Conservation (phyloP, 2,113 vertebrate species). For the Chroicocephalus ridibundus region DNA sequence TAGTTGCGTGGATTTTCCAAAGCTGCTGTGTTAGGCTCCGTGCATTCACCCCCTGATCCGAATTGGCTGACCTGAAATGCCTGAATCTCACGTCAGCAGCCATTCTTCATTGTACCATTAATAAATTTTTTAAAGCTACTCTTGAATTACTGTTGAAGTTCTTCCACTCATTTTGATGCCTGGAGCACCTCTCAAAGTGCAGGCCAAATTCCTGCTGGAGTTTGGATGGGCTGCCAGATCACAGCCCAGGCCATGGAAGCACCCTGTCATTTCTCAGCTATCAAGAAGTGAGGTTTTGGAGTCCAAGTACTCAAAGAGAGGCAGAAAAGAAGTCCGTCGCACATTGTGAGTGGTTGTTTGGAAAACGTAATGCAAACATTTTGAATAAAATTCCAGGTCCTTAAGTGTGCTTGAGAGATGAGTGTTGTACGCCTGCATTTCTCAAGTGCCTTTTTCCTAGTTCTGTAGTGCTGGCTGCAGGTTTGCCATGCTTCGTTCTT, state of each 20-base stretch:
- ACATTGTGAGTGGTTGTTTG: background rate
- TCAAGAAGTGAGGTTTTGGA: background rate
- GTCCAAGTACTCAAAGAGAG: background rate
- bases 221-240: background rate
- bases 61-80: background rate
- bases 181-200: background rate
- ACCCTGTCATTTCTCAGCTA: background rate
- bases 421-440: background rate
- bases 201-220: background rate
- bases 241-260: background rate
- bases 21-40: background rate
- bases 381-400: background rate
- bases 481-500: background rate
- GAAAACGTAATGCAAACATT: conserved; percentile 1
- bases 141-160: background rate
- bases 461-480: background rate
- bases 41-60: background rate
- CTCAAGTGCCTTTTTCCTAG: conserved; percentile 2
- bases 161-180: background rate
- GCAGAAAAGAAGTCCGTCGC: background rate
- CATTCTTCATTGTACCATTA: background rate
- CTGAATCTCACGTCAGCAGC: background rate
- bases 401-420: background rate
- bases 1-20: background rate
- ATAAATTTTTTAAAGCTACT: background rate